Evolutionary conservation across 1,140 invertebrate species (phyloP), one percentile per base, ranked within the genome.

Genomic region (Drosophila albomicans): DNA sequence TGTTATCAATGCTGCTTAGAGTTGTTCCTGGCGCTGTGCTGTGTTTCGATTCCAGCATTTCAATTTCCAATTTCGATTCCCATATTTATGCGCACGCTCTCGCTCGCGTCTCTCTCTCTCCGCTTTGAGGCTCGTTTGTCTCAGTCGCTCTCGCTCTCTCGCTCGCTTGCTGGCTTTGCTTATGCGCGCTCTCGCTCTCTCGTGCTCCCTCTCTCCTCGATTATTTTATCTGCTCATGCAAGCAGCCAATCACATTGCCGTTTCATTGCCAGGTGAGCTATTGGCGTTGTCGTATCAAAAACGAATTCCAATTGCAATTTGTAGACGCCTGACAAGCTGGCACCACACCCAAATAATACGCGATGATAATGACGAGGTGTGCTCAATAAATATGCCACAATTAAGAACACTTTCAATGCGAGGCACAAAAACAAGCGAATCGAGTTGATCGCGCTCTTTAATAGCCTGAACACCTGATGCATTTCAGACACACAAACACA

Each of bases 211-310:
- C 81, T 66, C 85, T 64, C 64, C 38, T 68, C 58, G 84, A 88
- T 88, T 85, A 88, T 88, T 88, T 89, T 70, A 85, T 88, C 76
- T 86, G 82, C 35, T 45, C 20, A 25, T 25, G 62, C 49, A 52
- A 16, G 79, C 52, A 89, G 57, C 85, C 85, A 88, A 88, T 88
- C 81, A 66, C 61, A 89, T 79, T 45, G 75, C 75, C 68, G 85
- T 88, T 85, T 89, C 85, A 88, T 88, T 64, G 81, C 81, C 85
- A 88, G 85, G 85, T 88, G 86, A 78, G 73, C 72, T 77, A 77
- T 77, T 72, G 74, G 74, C 59, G 68, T 75, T 78, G 66, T 48
- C 64, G 58, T 58, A 84, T 85, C 82, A 82, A 82, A 25, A 80
- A 75, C 54, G 45, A 15, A 61, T 69, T 56, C 20, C 49, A 43